Evolutionary conservation across 1,140 invertebrate genomes (phyloP).

Genomic region (Danaus plexippus): DNA sequence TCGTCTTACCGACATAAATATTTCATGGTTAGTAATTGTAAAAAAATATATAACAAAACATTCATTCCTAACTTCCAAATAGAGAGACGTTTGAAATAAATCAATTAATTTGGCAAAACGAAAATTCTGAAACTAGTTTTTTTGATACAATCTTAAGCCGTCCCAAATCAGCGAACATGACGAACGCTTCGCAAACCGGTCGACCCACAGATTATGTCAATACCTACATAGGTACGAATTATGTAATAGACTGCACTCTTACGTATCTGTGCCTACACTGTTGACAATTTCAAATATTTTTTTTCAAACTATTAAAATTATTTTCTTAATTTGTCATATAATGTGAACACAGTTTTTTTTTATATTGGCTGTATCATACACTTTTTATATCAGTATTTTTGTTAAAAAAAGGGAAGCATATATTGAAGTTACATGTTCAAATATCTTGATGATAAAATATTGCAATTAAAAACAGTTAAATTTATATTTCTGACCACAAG

Average conservation of each 20-base stretch:
- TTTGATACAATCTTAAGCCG: slow-evolving; percentile 12
- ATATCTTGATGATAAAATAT: too few relatives aligned
- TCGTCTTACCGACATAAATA: not conserved
- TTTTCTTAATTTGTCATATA: not conserved
- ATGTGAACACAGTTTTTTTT: not conserved
- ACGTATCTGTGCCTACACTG: not conserved
- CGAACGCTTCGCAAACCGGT: slow-evolving; percentile 46
- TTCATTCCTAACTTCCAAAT: not conserved
- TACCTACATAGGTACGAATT: slow-evolving; percentile 41
- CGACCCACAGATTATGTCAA: slow-evolving; percentile 44
- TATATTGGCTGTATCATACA: not conserved
- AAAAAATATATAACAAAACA: slow-evolving; percentile 4
- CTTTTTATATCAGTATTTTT: not conserved
- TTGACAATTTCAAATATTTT: not conserved
- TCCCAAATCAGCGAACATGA: slow-evolving; percentile 26
- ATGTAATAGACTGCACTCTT: slow-evolving; percentile 22
- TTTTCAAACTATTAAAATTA: not conserved
- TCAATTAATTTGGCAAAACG: too few relatives aligned
- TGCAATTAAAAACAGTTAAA: too few relatives aligned
- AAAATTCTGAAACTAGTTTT: not conserved
- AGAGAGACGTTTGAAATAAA: not conserved
- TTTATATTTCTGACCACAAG: too few relatives aligned
- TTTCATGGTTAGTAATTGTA: slow-evolving; percentile 12
- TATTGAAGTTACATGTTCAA: too few relatives aligned
- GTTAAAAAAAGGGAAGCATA: too few relatives aligned